Evolutionary conservation across 2,888 invertebrate species (phyloP).

Genomic region (Patella ulyssiponensis): DNA sequence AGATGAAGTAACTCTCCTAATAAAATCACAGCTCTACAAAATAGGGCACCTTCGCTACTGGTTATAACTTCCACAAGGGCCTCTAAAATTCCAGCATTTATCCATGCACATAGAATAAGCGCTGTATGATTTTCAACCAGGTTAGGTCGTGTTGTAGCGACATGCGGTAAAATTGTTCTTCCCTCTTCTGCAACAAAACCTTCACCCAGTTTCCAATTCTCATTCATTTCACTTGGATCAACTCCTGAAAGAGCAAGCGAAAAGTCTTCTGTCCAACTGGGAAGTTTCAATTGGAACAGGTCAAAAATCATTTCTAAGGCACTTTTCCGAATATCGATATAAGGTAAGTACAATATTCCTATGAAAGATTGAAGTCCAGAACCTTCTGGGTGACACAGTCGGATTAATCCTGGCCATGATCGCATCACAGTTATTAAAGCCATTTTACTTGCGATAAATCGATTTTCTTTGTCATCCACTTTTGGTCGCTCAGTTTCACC

Average conservation of each 20-base stretch:
- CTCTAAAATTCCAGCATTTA: constrained; percentile 88
- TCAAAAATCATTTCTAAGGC: constrained; percentile 93
- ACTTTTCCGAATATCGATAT: constrained; percentile 91
- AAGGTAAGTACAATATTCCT: constrained; percentile 82
- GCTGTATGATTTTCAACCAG: constrained; percentile 92
- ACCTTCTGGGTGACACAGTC: constrained; percentile 70
- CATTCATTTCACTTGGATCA: constrained; percentile 82
- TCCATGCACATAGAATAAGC: constrained; percentile 87
- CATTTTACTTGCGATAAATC: constrained; percentile 87
- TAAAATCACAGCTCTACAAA: constrained; percentile 91
- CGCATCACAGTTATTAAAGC: constrained; percentile 85
- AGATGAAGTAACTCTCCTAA: constrained; percentile 90
- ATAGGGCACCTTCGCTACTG: constrained; percentile 86
- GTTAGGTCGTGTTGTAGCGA: constrained; percentile 87
- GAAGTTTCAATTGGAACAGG: constrained; percentile 87
- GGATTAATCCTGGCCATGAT: constrained; percentile 85
- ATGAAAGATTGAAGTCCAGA: constrained; percentile 72
- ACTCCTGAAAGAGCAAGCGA: constrained; percentile 89
- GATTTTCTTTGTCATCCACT: constrained; percentile 80
- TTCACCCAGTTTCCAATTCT: constrained; percentile 90
- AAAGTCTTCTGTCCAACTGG: constrained; percentile 93
- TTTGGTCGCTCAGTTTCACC: constrained; percentile 45
- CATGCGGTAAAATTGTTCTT: constrained; percentile 85
- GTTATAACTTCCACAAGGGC: constrained; percentile 93
- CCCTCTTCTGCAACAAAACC: constrained; percentile 97